Evolutionary conservation across 2,888 invertebrate species (phyloP).

Genomic region (Eutolmus rufibarbis): DNA sequence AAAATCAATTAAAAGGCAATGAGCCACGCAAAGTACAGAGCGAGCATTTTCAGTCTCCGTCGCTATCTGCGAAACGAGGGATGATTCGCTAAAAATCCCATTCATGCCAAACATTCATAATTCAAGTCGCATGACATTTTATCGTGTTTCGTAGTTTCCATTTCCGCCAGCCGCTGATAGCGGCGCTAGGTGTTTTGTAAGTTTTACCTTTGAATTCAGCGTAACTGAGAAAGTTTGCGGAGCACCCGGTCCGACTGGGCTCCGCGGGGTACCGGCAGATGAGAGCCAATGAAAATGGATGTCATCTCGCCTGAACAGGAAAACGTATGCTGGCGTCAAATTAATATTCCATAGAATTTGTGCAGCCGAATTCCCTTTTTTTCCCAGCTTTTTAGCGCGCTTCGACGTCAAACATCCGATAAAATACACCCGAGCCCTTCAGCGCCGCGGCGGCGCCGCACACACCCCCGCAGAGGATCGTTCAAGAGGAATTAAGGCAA

Average conservation of each 20-base stretch:
- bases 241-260: background rate
- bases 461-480: background rate
- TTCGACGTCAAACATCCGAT: background rate
- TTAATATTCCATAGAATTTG: slow-evolving; percentile 12
- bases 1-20: background rate
- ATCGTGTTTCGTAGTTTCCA: slow-evolving; percentile 15
- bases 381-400: background rate
- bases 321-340: background rate
- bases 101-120: slow-evolving; percentile 1
- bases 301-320: slow-evolving; percentile 12
- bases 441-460: background rate
- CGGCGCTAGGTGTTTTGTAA: background rate
- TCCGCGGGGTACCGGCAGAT: background rate
- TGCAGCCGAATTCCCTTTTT: background rate
- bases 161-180: slow-evolving; percentile 2
- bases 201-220: slow-evolving; percentile 11
- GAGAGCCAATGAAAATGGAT: background rate
- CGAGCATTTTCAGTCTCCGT: background rate
- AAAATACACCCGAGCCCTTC: background rate
- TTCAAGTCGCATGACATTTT: background rate
- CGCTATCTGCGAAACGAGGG: background rate
- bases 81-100: background rate
- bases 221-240: background rate
- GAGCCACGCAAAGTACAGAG: background rate
- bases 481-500: slow-evolving; percentile 8